Base-by-base conservation (phyloP, 2,888 invertebrate species). In the Poecilus cupreus region DNA sequence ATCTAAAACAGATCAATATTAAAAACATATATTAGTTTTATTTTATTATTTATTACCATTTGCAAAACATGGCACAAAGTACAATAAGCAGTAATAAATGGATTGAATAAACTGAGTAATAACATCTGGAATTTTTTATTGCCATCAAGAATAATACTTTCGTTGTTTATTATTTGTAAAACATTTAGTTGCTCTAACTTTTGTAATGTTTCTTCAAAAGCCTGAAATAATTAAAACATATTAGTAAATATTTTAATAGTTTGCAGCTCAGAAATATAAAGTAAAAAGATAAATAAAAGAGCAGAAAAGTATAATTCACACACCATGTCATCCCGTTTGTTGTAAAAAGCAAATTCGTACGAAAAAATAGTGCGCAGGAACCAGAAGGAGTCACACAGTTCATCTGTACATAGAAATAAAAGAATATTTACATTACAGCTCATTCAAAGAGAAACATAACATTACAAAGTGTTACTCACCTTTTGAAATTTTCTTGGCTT, bases 321-420 rank as follows among this genome's bases (percentile, higher is more conserved):
- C 88, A 91, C 92, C 87, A 85, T 86, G 83, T 86, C 88, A 88
- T 89, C 92, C 88, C 87, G 88, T 83, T 89, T 89, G 81, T 92
- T 91, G 82, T 91, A 88, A 83, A 93, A 89, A 80, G 93, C 92
- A 88, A 94, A 94, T 88, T 94, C 94, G 85, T 92, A 90, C 75
- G 90, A 90, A 68, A 94, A 91, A 76, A 94, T 86, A 84, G 88
- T 89, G 85, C 93, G 89, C 72, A 91, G 84, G 83, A 88, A 89
- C 74, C 86, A 86, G 86, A 91, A 93, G 81, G 90, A 88, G n/a
- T 85, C 85, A 80, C 88, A 88, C 82, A 93, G 87, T 83, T 89
- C 87, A 85, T 90, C 93, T 93, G 89, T 81, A 89, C 89, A 84
- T 79, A 84, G 32, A 32, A 32, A 32, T 32, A 32, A 5, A 32